Conservation (phyloP, 2,797 vertebrate genomes). For the Alca torda region DNA sequence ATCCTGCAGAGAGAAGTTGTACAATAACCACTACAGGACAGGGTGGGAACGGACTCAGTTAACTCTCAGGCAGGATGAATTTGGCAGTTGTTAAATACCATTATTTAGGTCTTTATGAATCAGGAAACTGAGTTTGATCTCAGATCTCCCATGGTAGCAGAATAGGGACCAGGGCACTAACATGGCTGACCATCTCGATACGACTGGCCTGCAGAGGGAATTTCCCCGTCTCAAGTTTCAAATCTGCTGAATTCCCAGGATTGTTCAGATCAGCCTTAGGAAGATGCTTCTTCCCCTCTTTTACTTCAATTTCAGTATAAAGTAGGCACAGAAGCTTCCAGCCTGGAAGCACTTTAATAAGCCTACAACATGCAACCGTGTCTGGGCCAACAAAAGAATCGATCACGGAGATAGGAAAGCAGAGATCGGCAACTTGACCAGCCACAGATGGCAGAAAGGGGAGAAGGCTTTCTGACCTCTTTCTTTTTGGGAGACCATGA, state of each 20-base stretch:
- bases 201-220: background rate
- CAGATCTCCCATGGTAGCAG: background rate
- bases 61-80: background rate
- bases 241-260: background rate
- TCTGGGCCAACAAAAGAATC: background rate
- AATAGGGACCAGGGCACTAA: background rate
- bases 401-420: background rate
- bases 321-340: background rate
- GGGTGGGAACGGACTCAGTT: background rate
- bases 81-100: background rate
- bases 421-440: background rate
- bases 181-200: background rate
- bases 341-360: background rate
- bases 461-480: background rate
- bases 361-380: background rate
- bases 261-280: background rate
- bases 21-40: background rate
- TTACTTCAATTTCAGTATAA: background rate
- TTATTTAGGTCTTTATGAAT: background rate
- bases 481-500: background rate
- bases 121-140: background rate
- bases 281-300: background rate
- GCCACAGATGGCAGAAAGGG: background rate
- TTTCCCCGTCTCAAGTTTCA: background rate
- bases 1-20: background rate